phyloP scores from a whole-genome alignment of 1,140 invertebrate species.

The Zaprionus camerounensis region DNA sequence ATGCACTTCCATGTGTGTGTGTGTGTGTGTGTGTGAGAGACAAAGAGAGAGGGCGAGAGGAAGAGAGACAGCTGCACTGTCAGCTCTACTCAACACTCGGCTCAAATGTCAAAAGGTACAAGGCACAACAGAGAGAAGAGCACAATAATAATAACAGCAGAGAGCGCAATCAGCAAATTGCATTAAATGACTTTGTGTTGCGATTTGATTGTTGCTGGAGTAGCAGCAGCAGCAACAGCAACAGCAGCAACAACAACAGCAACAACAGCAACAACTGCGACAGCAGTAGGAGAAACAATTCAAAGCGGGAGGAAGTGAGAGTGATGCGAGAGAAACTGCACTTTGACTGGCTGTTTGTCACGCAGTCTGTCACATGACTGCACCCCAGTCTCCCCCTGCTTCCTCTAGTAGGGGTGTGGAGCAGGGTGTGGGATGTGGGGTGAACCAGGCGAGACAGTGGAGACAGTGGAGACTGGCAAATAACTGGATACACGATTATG shows the following conservation, averaged over 20 bases:
- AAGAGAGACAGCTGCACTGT: slow-evolving; percentile 44
- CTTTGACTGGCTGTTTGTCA: slow-evolving; percentile 34
- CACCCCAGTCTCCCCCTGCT: not conserved
- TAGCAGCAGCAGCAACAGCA: slow-evolving; percentile 23
- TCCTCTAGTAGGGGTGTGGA: no score
- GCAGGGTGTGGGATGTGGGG: no score
- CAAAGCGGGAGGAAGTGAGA: not conserved
- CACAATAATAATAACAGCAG: slow-evolving; percentile 52
- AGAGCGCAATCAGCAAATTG: slow-evolving; percentile 76
- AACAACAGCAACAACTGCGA: not conserved
- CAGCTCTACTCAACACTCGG: slow-evolving; percentile 44
- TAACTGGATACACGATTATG: slow-evolving; percentile 27
- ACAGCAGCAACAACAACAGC: not conserved
- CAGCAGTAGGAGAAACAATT: slow-evolving; percentile 7
- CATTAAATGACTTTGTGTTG: slow-evolving; percentile 76
- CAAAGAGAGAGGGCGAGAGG: not conserved
- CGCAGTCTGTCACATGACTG: slow-evolving; percentile 53
- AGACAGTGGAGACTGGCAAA: not conserved
- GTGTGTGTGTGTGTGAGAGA: slow-evolving; percentile 7
- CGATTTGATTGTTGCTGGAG: slow-evolving; percentile 50
- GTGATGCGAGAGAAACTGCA: slow-evolving; percentile 11
- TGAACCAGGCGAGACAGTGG: no score
- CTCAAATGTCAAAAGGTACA: slow-evolving; percentile 73
- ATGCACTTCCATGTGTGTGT: slow-evolving; percentile 27
- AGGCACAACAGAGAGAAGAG: slow-evolving; percentile 7